A percentile compares a stretch with the other conserved stretches of the same genome.
phyloP scores from a whole-genome alignment of 1,140 invertebrate species.

The Drosophila orosa region DNA sequence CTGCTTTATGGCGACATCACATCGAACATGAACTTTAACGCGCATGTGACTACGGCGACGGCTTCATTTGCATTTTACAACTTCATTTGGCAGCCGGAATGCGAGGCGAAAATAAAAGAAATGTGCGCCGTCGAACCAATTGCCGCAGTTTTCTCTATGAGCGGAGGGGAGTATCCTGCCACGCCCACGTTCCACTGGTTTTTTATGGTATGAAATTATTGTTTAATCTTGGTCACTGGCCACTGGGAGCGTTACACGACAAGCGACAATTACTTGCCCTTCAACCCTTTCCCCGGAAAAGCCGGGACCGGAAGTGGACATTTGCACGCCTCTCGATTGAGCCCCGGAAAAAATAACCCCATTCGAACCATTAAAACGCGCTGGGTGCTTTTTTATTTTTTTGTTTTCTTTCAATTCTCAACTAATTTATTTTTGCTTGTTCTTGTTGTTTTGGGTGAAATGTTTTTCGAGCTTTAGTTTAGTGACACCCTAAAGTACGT shows the following conservation, averaged over 20 bases:
- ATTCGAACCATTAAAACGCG: constrained; percentile 53
- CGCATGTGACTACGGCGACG: constrained; percentile 62
- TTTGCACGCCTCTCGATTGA: constrained; percentile 69
- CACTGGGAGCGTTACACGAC: constrained; percentile 47
- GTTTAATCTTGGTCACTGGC: constrained; percentile 56
- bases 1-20: constrained; percentile 81
- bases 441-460: constrained; percentile 58
- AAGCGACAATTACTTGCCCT: constrained; percentile 61
- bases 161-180: not conserved
- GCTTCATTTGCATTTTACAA: constrained; percentile 83
- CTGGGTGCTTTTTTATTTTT: constrained; percentile 13
- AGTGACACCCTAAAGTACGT: constrained; percentile 74
- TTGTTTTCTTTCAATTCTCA: constrained; percentile 75
- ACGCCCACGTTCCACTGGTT: constrained; percentile 4
- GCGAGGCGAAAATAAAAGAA: constrained; percentile 70
- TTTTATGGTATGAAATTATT: constrained; percentile 58
- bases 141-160: constrained; percentile 44
- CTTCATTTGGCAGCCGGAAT: constrained; percentile 71
- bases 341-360: constrained; percentile 9
- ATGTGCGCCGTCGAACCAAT: constrained; percentile 60
- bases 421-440: constrained; percentile 77
- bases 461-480: constrained; percentile 64
- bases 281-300: not conserved
- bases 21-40: constrained; percentile 83
- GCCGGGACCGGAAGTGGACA: constrained; percentile 58